Percentiles rank a stretch among this genome's conserved stretches.
Conservation (phyloP, 2,888 invertebrate species). For the Sarcophaga subvicina region DNA sequence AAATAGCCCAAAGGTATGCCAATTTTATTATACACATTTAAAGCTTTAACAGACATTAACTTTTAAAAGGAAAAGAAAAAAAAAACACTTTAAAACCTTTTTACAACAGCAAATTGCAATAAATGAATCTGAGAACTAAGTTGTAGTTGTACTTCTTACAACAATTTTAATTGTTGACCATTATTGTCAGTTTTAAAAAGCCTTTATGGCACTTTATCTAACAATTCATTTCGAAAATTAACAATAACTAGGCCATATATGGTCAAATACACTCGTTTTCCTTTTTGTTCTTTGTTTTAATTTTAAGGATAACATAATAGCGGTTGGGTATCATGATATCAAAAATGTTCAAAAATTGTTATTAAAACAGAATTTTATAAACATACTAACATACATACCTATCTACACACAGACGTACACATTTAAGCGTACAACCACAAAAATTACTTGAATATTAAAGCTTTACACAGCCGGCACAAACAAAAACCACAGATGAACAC, state of each 20-base stretch:
- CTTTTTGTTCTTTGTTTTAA: background rate
- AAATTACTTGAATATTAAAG: constrained; percentile 62
- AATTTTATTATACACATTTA: no score
- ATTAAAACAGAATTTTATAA: background rate
- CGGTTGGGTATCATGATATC: background rate
- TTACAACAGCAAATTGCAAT: no score
- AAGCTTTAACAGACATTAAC: no score
- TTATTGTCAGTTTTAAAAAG: constrained; percentile 36
- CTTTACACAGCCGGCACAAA: constrained; percentile 20
- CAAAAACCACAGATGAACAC: constrained; percentile 64
- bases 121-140: no score
- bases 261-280: constrained; percentile 22
- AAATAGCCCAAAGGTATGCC: no score
- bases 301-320: background rate
- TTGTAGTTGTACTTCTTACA: background rate
- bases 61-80: no score
- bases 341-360: background rate
- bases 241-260: constrained; percentile 47
- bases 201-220: constrained; percentile 44
- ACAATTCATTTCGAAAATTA: constrained; percentile 55
- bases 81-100: no score
- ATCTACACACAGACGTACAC: background rate
- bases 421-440: constrained; percentile 40
- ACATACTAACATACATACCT: background rate
- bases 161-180: constrained; percentile 20